Conservation (phyloP, 2,888 invertebrate genomes). For the Pogonocherus hispidulus region DNA sequence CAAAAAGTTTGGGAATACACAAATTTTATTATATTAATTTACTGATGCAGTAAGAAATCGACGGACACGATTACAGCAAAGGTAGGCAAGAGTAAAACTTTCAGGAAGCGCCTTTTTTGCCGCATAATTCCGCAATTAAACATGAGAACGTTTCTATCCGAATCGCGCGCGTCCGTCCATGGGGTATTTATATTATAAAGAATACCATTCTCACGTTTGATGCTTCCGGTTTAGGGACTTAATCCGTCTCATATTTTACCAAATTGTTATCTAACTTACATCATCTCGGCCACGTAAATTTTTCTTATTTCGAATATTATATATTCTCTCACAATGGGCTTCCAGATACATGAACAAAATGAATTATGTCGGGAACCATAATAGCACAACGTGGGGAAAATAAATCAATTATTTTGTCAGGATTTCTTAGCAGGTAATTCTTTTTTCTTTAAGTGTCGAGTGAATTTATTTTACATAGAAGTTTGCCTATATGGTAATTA, state of each 20-base stretch:
- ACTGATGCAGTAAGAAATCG: not conserved
- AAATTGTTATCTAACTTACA: slow-evolving; percentile 48
- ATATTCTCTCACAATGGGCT: slow-evolving; percentile 20
- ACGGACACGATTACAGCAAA: not conserved
- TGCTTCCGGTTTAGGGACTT: slow-evolving; percentile 58
- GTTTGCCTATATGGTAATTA: no score
- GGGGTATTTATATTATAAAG: slow-evolving; percentile 33
- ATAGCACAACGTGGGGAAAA: not conserved
- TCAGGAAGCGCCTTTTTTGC: not conserved
- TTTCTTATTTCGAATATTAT: slow-evolving; percentile 44
- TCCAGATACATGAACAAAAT: slow-evolving; percentile 5
- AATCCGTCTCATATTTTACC: slow-evolving; percentile 51
- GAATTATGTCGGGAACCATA: not conserved
- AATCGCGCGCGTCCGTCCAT: slow-evolving; percentile 21
- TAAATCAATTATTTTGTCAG: not conserved
- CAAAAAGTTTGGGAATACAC: not conserved
- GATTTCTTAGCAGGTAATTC: not conserved
- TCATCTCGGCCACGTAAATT: slow-evolving; percentile 54
- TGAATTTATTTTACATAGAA: no score
- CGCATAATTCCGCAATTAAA: slow-evolving; percentile 28
- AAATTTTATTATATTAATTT: not conserved
- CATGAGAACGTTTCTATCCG: slow-evolving; percentile 22
- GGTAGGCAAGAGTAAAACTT: not conserved
- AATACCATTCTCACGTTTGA: slow-evolving; percentile 54
- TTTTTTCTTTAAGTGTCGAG: no score